A percentile compares a stretch with the other conserved stretches of the same genome.
phyloP scores from a whole-genome alignment of 2,113 vertebrate species.

The Lontra canadensis region DNA sequence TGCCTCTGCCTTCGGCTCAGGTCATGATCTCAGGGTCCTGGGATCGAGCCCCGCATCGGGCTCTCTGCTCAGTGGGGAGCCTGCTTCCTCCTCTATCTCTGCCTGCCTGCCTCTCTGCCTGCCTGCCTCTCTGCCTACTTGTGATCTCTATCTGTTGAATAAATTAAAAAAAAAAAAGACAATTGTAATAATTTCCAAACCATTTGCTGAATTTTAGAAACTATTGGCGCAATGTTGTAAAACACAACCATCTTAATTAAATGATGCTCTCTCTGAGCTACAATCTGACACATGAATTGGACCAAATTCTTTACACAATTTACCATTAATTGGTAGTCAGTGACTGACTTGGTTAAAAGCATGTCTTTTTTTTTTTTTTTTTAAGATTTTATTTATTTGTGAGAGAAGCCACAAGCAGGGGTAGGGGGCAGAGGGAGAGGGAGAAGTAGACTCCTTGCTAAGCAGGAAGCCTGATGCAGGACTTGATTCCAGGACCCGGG shows the following conservation, averaged over 20 bases:
- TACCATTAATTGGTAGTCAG: background rate
- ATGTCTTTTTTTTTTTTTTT: background rate
- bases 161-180: background rate
- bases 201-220: conserved; percentile 29
- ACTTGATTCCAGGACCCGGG: background rate
- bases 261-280: background rate
- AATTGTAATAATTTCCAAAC: background rate
- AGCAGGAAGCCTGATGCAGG: background rate
- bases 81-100: too few species aligned
- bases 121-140: too few species aligned
- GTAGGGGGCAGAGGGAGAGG: background rate
- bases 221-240: background rate
- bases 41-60: too few species aligned
- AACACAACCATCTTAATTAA: background rate
- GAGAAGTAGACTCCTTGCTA: background rate
- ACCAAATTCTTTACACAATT: background rate
- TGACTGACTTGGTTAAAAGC: background rate
- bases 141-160: too few species aligned
- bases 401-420: background rate
- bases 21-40: too few species aligned
- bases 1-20: too few species aligned
- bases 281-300: background rate
- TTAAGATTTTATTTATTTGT: background rate
- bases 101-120: too few species aligned
- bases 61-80: too few species aligned